Conservation (phyloP, 2,797 vertebrate genomes). For the Dallia pectoralis region DNA sequence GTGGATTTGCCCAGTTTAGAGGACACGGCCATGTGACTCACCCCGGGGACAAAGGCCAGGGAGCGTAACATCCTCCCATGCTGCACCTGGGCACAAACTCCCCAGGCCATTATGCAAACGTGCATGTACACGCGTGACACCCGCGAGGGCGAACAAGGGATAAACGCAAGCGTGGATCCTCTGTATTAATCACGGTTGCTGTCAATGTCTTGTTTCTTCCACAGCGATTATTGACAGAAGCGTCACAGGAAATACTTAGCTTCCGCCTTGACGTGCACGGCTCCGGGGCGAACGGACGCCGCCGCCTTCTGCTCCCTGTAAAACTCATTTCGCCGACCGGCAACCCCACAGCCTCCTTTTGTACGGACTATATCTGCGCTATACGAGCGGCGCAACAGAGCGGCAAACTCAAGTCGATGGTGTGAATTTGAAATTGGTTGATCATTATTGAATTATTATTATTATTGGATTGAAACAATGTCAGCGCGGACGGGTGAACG, state of each 20-base stretch:
- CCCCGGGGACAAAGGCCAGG: background rate
- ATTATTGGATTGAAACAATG: background rate
- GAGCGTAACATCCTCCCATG: background rate
- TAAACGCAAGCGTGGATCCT: background rate
- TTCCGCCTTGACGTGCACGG: slow-evolving; percentile 9
- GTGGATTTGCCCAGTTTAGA: background rate
- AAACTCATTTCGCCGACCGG: background rate
- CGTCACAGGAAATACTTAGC: slow-evolving; percentile 33
- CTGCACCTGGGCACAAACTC: background rate
- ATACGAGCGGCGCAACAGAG: background rate
- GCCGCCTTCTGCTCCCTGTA: slow-evolving; percentile 4
- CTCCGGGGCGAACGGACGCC: background rate
- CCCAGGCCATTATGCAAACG: background rate
- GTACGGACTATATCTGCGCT: background rate
- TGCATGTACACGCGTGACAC: background rate
- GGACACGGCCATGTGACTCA: background rate
- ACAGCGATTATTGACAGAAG: slow-evolving; percentile 34
- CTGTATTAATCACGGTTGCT: slow-evolving; percentile 25
- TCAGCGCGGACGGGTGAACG: background rate
- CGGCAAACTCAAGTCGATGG: background rate
- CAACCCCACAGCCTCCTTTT: background rate
- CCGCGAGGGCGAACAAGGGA: background rate
- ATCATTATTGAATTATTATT: background rate
- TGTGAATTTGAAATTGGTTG: background rate
- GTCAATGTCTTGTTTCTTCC: slow-evolving; percentile 28